A percentile compares a stretch with the other conserved stretches of the same genome.
These are phyloP conservation scores for Hyppa rectilinea DNA, from an alignment of 2,888 invertebrate species.

Conservation along the genomic window DNA sequence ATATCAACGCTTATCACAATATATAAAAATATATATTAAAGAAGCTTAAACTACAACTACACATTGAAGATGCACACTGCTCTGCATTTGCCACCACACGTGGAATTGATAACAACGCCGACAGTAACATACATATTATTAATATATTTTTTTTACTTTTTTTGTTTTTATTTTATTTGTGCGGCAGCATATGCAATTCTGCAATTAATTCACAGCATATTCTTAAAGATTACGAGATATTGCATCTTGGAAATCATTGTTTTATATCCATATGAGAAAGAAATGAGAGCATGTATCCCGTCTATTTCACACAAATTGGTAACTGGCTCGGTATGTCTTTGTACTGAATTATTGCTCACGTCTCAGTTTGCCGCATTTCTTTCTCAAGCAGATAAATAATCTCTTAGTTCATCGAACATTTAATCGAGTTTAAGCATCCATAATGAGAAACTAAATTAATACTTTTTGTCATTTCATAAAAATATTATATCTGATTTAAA, in stretches of 20 bases:
- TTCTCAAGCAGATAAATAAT: slow-evolving; percentile 75
- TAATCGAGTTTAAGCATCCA: slow-evolving; percentile 79
- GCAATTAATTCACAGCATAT: slow-evolving; percentile 86
- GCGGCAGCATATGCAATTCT: slow-evolving; percentile 89
- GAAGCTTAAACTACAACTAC: slow-evolving; percentile 90
- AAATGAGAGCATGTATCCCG: slow-evolving; percentile 72
- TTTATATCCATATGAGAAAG: slow-evolving; percentile 77
- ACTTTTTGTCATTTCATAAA: slow-evolving; percentile 90
- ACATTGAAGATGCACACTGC: slow-evolving; percentile 88
- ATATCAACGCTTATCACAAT: slow-evolving; percentile 90
- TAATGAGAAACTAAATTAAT: slow-evolving; percentile 85
- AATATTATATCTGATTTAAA: slow-evolving; percentile 83
- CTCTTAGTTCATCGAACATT: slow-evolving; percentile 73
- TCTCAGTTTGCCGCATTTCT: slow-evolving; percentile 77
- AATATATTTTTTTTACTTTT: slow-evolving; percentile 71
- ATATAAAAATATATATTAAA: slow-evolving; percentile 90
- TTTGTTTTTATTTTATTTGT: slow-evolving; percentile 84
- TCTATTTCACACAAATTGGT: slow-evolving; percentile 79
- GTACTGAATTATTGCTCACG: slow-evolving; percentile 81
- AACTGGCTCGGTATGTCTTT: slow-evolving; percentile 87
- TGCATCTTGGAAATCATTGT: slow-evolving; percentile 78
- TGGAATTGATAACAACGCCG: slow-evolving; percentile 81
- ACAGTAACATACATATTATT: slow-evolving; percentile 74
- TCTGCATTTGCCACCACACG: slow-evolving; percentile 90
- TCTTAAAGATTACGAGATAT: slow-evolving; percentile 83